Percentiles rank a stretch among this genome's conserved stretches.
These are phyloP conservation scores for Meghimatium bilineatum DNA, from an alignment of 2,888 invertebrate genomes.

Conservation along the genomic window DNA sequence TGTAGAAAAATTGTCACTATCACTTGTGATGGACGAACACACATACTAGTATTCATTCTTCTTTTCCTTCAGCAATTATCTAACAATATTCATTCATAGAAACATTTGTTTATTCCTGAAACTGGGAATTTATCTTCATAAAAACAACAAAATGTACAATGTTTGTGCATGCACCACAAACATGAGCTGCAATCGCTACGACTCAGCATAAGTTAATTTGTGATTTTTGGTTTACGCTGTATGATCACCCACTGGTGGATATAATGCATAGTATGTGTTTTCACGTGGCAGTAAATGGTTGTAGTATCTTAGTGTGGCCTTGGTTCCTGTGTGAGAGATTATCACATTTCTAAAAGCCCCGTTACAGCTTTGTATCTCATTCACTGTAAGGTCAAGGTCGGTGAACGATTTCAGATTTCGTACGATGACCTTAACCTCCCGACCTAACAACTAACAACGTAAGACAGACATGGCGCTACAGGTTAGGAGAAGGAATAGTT, in stretches of 20 bases:
- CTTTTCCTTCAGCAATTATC: no score
- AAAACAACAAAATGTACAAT: no score
- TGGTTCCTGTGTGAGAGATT: background rate
- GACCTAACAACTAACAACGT: constrained; percentile 35
- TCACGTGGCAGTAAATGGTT: background rate
- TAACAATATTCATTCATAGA: no score
- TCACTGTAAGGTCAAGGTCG: constrained; percentile 25
- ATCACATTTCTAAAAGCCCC: constrained; percentile 9
- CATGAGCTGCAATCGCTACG: background rate
- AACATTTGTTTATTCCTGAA: no score
- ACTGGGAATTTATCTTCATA: no score
- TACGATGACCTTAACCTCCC: constrained; percentile 53
- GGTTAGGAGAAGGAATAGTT: constrained; percentile 64
- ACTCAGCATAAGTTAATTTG: background rate
- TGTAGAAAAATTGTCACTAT: no score
- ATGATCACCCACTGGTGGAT: background rate
- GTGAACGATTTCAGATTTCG: constrained; percentile 28
- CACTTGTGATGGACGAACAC: no score
- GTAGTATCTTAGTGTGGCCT: background rate
- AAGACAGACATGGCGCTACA: constrained; percentile 59
- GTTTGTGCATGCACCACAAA: background rate
- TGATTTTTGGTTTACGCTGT: background rate
- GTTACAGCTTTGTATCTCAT: background rate
- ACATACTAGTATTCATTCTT: no score
- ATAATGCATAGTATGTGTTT: background rate